Conservation (phyloP, 2,797 vertebrate species). For the Liasis olivaceus region DNA sequence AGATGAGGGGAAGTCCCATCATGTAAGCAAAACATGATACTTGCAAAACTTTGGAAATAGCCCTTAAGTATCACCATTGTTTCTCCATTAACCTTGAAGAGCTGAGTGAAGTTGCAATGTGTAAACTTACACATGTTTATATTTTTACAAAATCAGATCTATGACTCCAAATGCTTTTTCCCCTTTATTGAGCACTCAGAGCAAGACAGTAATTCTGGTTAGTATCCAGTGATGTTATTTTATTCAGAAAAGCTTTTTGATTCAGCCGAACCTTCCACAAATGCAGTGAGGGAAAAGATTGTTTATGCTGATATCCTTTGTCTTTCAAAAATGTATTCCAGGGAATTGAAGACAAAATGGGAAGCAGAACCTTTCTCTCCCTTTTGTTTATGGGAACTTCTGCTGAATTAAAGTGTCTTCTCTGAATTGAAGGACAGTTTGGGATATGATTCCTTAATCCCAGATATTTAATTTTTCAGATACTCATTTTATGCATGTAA, state of each 20-base stretch:
- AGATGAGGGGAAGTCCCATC: not conserved
- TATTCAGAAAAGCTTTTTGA: not conserved
- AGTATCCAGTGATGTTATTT: not conserved
- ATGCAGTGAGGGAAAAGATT: not conserved
- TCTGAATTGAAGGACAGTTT: not conserved
- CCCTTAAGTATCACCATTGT: not conserved
- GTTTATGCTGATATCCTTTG: not conserved
- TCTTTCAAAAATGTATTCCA: not conserved
- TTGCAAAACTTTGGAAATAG: not conserved
- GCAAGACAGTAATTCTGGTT: not conserved
- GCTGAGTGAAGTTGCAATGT: not conserved
- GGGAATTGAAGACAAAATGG: not conserved
- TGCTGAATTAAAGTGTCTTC: not conserved
- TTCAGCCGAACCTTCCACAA: not conserved
- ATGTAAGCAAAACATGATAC: not conserved
- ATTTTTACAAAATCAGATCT: constrained; percentile 8
- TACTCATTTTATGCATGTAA: not conserved
- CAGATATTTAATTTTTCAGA: not conserved
- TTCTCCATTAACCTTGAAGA: rapidly evolving
- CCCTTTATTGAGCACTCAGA: not conserved
- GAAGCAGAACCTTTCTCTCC: not conserved
- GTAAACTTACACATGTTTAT: not conserved
- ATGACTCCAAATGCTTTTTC: not conserved
- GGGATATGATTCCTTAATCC: not conserved
- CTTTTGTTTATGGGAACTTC: not conserved